Conservation (phyloP, 2,888 invertebrate genomes). For the Eristalis arbustorum region DNA sequence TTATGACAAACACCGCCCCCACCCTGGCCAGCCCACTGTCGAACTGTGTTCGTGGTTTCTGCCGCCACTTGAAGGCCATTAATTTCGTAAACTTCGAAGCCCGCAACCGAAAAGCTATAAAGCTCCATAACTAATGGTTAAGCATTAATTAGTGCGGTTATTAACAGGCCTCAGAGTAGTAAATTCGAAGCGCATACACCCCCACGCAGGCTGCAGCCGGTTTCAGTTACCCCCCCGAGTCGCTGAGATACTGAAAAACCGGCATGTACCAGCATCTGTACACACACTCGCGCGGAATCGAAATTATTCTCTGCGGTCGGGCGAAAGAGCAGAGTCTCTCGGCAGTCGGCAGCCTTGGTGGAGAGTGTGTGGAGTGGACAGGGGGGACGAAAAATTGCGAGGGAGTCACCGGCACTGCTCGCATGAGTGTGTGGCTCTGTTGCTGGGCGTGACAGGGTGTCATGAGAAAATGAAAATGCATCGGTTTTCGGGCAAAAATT, state of each 20-base stretch:
- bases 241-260: conserved; percentile 5
- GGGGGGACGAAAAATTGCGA: conserved; percentile 18
- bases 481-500: conserved; percentile 64
- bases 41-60: not conserved
- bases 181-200: conserved; percentile 54
- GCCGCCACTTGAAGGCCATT: conserved; percentile 55
- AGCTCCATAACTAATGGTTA: conserved; percentile 68
- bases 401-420: not conserved
- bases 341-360: conserved; percentile 31
- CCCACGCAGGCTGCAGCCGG: not conserved
- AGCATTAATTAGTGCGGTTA: conserved; percentile 71
- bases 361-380: not conserved
- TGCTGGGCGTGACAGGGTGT: conserved; percentile 66
- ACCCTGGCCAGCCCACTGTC: not conserved
- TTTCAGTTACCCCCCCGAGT: not conserved
- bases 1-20: not conserved
- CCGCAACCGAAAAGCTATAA: conserved; percentile 69
- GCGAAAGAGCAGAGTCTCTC: conserved; percentile 34
- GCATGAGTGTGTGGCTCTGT: conserved; percentile 1
- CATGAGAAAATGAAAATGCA: conserved; percentile 70
- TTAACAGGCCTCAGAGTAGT: conserved; percentile 70
- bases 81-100: conserved; percentile 67
- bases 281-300: not conserved
- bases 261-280: conserved; percentile 37
- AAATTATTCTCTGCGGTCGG: conserved; percentile 58